phyloP scores from a whole-genome alignment of 2,113 vertebrate species.

The Nipponia nippon region DNA sequence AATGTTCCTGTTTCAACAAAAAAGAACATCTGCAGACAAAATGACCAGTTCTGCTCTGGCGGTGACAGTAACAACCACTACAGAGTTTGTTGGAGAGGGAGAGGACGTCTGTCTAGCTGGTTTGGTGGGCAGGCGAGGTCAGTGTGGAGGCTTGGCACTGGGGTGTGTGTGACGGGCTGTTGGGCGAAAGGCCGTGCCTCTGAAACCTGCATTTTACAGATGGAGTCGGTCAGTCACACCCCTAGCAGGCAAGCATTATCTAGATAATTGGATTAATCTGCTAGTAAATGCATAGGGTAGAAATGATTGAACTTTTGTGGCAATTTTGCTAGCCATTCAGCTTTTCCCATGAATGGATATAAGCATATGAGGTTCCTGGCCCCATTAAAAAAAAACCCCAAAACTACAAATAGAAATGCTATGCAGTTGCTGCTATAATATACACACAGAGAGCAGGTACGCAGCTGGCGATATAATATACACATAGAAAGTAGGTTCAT shows the following conservation, averaged over 20 bases:
- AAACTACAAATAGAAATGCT: not conserved
- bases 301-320: not conserved
- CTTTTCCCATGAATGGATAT: not conserved
- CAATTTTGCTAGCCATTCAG: not conserved
- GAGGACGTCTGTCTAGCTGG: fast-evolving
- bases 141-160: fast-evolving
- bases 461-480: too few relatives aligned
- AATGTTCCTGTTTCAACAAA: not conserved
- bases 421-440: not conserved
- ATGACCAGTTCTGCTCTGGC: not conserved
- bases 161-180: not conserved
- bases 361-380: not conserved
- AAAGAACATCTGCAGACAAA: not conserved
- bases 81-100: not conserved
- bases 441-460: too few relatives aligned
- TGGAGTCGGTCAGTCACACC: not conserved
- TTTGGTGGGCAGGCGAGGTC: not conserved
- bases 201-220: not conserved
- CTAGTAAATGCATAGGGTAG: not conserved
- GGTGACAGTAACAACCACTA: not conserved
- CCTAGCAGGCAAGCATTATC: fast-evolving
- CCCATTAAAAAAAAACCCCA: not conserved
- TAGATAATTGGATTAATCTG: not conserved
- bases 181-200: not conserved
- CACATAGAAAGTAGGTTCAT: not conserved